Conservation (phyloP, 1,140 invertebrate genomes). For the Argopecten irradians region DNA sequence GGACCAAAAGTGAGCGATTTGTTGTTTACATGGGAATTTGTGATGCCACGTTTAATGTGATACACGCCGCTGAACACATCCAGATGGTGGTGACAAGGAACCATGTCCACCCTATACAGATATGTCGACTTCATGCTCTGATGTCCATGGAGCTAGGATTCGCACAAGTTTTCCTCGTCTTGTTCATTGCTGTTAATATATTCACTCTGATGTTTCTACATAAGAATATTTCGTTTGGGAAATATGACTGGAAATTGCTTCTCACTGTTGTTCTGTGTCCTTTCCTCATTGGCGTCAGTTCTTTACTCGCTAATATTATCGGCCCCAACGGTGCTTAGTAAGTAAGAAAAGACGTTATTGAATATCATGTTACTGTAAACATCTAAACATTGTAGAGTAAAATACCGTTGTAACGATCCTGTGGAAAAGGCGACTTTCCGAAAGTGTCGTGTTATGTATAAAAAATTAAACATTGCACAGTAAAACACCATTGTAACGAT, state of each 20-base stretch:
- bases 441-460: too few relatives aligned
- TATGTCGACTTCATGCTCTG: neutral
- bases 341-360: too few relatives aligned
- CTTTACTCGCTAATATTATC: neutral
- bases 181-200: neutral
- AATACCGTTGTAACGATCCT: too few relatives aligned
- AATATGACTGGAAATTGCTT: constrained; percentile 30
- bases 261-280: neutral
- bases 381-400: too few relatives aligned
- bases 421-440: too few relatives aligned
- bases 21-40: constrained; percentile 4
- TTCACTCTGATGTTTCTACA: neutral
- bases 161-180: neutral
- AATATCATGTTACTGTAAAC: too few relatives aligned
- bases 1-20: constrained; percentile 18
- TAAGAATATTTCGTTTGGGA: neutral
- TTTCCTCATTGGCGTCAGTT: neutral
- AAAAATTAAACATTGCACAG: too few relatives aligned
- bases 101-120: neutral
- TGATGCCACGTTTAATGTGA: constrained; percentile 27
- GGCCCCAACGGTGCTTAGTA: constrained; percentile 28
- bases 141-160: neutral
- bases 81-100: neutral
- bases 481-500: too few relatives aligned
- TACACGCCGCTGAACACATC: constrained; percentile 17